phyloP scores from a whole-genome alignment of 1,140 invertebrate genomes.

The Saccostrea cuccullata region DNA sequence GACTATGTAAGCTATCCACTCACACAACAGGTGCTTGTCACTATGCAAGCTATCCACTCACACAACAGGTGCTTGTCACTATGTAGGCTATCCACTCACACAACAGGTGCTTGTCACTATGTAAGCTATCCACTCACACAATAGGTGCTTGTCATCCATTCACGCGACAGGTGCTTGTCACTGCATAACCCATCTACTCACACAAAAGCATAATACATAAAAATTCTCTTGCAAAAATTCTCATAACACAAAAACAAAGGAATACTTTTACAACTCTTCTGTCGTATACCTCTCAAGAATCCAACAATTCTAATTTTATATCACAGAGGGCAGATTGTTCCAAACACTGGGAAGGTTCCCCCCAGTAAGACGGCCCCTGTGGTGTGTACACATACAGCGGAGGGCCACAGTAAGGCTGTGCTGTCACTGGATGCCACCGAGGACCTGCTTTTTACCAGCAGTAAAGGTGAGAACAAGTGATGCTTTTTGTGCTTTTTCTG shows the following conservation, averaged over 20 bases:
- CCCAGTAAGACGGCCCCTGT: conserved; percentile 81
- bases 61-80: no score
- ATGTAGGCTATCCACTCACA: background rate
- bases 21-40: background rate
- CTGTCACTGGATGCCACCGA: conserved; percentile 87
- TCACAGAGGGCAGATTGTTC: conserved; percentile 68
- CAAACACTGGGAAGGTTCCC: conserved; percentile 55
- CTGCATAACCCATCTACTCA: background rate
- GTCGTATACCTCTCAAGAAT: background rate
- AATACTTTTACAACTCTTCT: background rate
- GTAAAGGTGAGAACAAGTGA: conserved; percentile 83
- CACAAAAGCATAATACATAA: no score
- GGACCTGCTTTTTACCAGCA: conserved; percentile 87
- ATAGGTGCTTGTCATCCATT: background rate
- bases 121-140: background rate
- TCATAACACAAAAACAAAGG: background rate
- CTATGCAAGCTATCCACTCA: background rate
- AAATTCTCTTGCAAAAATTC: no score
- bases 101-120: background rate
- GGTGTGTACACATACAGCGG: conserved; percentile 88
- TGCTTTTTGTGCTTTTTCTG: background rate
- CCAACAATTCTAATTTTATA: background rate
- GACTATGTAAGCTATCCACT: background rate
- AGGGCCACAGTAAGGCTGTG: conserved; percentile 91
- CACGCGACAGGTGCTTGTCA: background rate